phyloP scores from a whole-genome alignment of 2,113 vertebrate genomes.

The Entomyzon cyanotis region DNA sequence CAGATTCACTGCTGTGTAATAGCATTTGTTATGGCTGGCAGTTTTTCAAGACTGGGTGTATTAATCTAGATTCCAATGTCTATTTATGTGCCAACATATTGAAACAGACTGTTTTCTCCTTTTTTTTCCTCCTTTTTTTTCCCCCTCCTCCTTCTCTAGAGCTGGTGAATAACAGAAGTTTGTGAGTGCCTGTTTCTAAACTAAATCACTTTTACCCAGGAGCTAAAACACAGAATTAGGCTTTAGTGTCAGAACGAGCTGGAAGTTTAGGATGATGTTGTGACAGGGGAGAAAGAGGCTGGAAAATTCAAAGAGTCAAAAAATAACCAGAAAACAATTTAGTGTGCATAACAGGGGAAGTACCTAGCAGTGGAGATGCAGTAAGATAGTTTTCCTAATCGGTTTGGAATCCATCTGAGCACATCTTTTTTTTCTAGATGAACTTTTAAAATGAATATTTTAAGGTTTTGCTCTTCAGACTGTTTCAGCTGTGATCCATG shows the following conservation, averaged over 20 bases:
- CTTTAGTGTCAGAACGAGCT: background rate
- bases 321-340: background rate
- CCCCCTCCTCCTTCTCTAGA: background rate
- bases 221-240: background rate
- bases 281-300: background rate
- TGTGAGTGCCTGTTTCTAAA: background rate
- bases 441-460: background rate
- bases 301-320: background rate
- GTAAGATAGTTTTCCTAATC: too few relatives aligned
- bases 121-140: too few relatives aligned
- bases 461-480: background rate
- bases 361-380: background rate
- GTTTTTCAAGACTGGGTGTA: conserved; percentile 32
- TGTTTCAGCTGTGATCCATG: background rate
- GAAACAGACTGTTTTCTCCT: background rate
- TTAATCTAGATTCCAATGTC: conserved; percentile 18
- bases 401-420: background rate
- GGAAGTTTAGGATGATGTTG: background rate
- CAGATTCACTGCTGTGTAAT: background rate
- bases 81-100: conserved; percentile 34
- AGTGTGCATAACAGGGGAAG: background rate
- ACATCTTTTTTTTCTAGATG: background rate
- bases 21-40: conserved; percentile 50
- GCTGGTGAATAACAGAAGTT: background rate
- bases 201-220: background rate